Conservation (phyloP, 2,888 invertebrate species). For the Cataglyphis albicans region DNA sequence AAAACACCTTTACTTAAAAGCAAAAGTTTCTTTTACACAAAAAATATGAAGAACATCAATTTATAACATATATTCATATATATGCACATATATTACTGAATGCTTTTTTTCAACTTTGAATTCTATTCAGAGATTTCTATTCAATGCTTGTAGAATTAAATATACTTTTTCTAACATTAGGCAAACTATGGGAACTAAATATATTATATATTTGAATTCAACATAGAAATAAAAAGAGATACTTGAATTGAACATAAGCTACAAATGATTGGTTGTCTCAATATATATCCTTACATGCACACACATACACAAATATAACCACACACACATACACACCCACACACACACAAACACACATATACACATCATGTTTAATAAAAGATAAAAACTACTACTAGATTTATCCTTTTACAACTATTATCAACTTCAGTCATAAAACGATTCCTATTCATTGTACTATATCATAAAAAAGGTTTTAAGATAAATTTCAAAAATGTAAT, state of each 20-base stretch:
- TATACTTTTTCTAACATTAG: neutral
- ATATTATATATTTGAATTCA: conserved; percentile 7
- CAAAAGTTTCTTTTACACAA: neutral
- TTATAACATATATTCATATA: neutral
- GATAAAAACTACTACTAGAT: neutral
- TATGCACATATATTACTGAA: neutral
- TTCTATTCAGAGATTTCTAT: neutral
- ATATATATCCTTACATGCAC: neutral
- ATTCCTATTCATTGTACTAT: neutral
- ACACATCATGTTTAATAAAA: conserved; percentile 2
- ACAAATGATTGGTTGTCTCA: neutral
- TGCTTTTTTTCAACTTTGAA: neutral
- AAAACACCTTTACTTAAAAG: neutral
- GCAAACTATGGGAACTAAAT: neutral
- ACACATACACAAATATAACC: neutral
- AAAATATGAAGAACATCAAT: neutral
- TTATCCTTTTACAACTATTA: neutral
- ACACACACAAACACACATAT: no score
- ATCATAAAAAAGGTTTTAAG: neutral
- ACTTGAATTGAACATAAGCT: neutral
- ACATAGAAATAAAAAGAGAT: neutral
- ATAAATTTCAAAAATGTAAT: neutral
- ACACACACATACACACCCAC: neutral
- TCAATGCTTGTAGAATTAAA: neutral
- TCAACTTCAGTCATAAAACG: neutral